phyloP scores from a whole-genome alignment of 2,797 vertebrate genomes.

The Onychomys torridus region DNA sequence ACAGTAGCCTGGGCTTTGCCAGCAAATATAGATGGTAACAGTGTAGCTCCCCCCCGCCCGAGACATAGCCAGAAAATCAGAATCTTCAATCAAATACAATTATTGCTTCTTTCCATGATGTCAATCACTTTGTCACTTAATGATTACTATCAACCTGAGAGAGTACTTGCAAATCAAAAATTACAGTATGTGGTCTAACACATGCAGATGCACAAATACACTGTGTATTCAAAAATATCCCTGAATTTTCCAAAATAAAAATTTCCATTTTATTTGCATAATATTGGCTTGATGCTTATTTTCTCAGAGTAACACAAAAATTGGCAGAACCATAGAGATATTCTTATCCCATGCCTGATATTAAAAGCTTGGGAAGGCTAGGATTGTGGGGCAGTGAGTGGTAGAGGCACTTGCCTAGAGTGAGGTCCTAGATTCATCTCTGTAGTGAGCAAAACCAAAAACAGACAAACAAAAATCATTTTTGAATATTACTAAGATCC shows the following conservation, averaged over 20 bases:
- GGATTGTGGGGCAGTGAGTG: not conserved
- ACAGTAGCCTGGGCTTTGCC: not conserved
- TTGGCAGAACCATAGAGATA: not conserved
- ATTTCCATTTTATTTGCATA: not conserved
- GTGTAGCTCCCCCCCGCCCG: fast-evolving
- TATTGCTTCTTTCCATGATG: not conserved
- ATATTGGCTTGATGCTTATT: not conserved
- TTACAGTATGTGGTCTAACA: not conserved
- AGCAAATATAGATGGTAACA: not conserved
- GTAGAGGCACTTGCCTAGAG: not conserved
- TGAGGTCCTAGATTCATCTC: not conserved
- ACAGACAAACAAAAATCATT: not conserved
- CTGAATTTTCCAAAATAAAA: not conserved
- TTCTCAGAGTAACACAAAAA: not conserved
- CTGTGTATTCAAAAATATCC: not conserved
- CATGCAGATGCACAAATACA: not conserved
- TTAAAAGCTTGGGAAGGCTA: not conserved
- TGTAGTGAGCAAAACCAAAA: not conserved
- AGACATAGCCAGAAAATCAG: not conserved
- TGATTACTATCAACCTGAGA: not conserved
- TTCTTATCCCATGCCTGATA: not conserved
- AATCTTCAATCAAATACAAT: constrained; percentile 9
- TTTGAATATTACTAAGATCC: not conserved
- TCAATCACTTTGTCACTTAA: constrained; percentile 24
- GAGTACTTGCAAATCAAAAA: not conserved